Conservation (phyloP, 2,888 invertebrate genomes). For the Polymixis flavicincta region DNA sequence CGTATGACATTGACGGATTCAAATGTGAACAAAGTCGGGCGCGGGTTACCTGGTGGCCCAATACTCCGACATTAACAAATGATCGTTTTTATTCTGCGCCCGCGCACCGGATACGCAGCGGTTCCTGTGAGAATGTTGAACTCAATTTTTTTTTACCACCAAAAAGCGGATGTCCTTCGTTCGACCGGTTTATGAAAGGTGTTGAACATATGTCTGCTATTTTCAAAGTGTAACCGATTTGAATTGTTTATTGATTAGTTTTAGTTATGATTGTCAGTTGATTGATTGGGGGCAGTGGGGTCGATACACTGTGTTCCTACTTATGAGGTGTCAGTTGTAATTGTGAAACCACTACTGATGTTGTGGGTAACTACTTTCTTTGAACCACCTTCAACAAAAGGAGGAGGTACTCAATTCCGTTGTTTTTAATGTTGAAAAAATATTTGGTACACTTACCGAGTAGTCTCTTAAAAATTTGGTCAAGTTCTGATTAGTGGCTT, state of each 20-base stretch:
- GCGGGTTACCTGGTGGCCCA: constrained; percentile 79
- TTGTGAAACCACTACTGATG: background rate
- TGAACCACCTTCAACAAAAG: no score
- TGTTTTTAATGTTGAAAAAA: no score
- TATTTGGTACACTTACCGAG: no score
- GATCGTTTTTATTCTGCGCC: constrained; percentile 88
- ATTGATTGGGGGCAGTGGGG: constrained; percentile 59
- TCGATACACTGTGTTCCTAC: constrained; percentile 36
- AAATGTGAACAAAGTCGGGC: constrained; percentile 70
- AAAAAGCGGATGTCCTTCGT: constrained; percentile 90
- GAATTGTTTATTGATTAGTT: constrained; percentile 65
- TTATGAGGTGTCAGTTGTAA: constrained; percentile 1
- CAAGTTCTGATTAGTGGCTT: no score
- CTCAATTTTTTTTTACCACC: constrained; percentile 86
- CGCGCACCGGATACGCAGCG: constrained; percentile 88
- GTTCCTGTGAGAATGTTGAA: constrained; percentile 90
- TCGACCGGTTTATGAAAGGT: constrained; percentile 90
- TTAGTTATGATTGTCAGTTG: constrained; percentile 55
- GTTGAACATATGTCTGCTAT: constrained; percentile 89
- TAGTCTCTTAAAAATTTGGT: no score
- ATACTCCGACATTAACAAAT: constrained; percentile 85
- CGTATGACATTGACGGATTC: constrained; percentile 72
- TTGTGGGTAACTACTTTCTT: constrained; percentile 4
- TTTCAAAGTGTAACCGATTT: constrained; percentile 78
- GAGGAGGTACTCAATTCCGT: no score